Percentiles rank a stretch among this genome's conserved stretches.
Conservation (phyloP, 2,113 vertebrate genomes). For the Ornithorhynchus anatinus region DNA sequence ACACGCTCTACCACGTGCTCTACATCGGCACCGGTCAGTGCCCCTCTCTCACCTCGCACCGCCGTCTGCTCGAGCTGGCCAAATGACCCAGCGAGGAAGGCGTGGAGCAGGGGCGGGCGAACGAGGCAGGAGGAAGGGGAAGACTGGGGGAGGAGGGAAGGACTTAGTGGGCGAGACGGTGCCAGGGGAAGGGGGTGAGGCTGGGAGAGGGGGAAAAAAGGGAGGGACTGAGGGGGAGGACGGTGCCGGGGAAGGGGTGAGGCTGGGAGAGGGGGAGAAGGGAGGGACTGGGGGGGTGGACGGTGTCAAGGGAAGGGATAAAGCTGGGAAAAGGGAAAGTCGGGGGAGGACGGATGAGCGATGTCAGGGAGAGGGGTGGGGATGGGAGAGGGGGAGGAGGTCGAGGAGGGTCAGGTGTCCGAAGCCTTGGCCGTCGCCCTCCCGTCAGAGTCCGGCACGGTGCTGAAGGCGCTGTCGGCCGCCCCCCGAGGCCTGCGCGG, state of each 20-base stretch:
- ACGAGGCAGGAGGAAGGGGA: background rate
- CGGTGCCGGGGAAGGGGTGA: background rate
- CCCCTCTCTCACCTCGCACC: too few relatives aligned
- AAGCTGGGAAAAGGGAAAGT: background rate
- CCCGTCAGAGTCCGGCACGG: slow-evolving; percentile 89
- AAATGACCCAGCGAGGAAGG: background rate
- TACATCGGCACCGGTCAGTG: slow-evolving; percentile 96
- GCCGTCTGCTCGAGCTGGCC: background rate
- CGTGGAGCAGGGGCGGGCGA: background rate
- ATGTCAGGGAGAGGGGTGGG: fast-evolving
- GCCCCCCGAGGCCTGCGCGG: slow-evolving; percentile 89
- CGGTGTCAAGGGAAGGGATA: background rate
- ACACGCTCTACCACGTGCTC: slow-evolving; percentile 94
- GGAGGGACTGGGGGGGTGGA: background rate
- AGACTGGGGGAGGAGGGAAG: background rate
- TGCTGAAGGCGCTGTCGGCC: slow-evolving; percentile 92
- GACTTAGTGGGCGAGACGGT: background rate
- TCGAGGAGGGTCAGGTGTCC: too few relatives aligned
- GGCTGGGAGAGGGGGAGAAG: background rate
- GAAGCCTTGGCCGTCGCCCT: too few relatives aligned
- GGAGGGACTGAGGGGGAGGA: background rate
- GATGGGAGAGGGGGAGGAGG: background rate
- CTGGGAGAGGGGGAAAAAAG: background rate
- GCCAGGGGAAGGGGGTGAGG: background rate
- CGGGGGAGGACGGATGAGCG: background rate